Base-by-base conservation (phyloP, 2,113 vertebrate species). In the Synchiropus splendidus region DNA sequence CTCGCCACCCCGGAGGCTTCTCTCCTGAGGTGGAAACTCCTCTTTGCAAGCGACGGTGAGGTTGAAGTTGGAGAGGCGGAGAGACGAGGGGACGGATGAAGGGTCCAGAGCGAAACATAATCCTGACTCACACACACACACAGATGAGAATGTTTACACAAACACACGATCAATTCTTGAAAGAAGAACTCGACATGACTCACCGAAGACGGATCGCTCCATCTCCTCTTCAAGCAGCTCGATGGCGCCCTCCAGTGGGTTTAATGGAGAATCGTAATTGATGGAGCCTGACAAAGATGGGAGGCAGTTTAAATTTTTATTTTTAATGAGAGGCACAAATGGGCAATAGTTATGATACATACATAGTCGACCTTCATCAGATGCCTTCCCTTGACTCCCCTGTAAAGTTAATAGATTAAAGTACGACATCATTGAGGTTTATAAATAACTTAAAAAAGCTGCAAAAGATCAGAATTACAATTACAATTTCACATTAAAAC, bases 221-320 rank as follows among this genome's bases (percentile, higher is more conserved):
- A 82, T 86, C 34, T 80, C 74, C 27, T 80, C 71, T 35, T 87
- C 80, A 8, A 5, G 42, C 15, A 85, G 74, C 39, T 83, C 82
- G 31, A 72, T 39, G 42, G 3, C 27, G 39, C 67, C 75, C 64
- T 72, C 79, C 10, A n/a, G 34, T 78, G 78, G 67, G 27, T 3
- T 18, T 3, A 2, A 1, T 2, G 15, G 31, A 15, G 38, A 57
- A 55, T 18, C 48, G 16, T 10, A 5, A 39, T 30, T 13, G 17
- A 2, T 12, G 12, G 17, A 39, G 3, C 34, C 61, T 70, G 39
- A n/a, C 15, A 6, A 51, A n/a, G n/a, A n/a, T n/a, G n/a, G n/a
- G n/a, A n/a, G 21, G 8, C 21, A 27, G 8, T 27, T 27, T 27
- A 27, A 27, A 27, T 27, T 27, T n/a, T n/a, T n/a, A n/a, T n/a